Evolutionary conservation across 2,888 invertebrate genomes (phyloP).

Genomic region (Cyaniris semiargus): DNA sequence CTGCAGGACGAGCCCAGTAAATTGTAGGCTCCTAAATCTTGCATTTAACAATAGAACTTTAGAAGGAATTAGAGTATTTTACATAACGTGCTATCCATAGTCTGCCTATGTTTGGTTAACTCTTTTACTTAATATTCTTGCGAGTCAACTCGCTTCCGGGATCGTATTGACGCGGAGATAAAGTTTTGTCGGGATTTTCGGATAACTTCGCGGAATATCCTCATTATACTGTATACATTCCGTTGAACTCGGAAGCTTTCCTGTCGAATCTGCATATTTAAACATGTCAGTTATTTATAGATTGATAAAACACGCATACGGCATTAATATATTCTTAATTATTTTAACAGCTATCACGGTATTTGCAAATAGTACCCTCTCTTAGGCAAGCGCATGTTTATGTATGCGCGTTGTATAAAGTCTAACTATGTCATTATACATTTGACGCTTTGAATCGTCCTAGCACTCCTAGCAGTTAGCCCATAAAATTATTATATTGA

Average conservation of each 20-base stretch:
- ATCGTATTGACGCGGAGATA: neutral
- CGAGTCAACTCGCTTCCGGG: slow-evolving; percentile 1
- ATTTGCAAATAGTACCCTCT: neutral
- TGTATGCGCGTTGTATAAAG: neutral
- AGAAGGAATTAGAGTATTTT: neutral
- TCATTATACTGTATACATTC: slow-evolving; percentile 34
- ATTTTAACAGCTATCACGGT: neutral
- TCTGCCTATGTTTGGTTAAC: neutral
- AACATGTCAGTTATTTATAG: slow-evolving; percentile 12
- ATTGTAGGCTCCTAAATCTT: neutral
- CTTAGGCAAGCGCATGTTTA: neutral
- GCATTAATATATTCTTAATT: neutral
- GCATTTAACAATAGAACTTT: neutral
- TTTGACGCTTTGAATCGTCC: neutral
- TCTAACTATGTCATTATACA: neutral
- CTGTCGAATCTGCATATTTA: slow-evolving; percentile 32
- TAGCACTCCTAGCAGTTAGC: too few species aligned
- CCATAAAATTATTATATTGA: too few species aligned
- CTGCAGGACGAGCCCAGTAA: too few species aligned
- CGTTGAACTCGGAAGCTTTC: slow-evolving; percentile 13
- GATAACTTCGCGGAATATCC: slow-evolving; percentile 31
- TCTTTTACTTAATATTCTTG: neutral
- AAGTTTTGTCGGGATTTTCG: slow-evolving; percentile 18
- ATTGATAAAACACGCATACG: neutral
- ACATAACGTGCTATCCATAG: neutral